Base-by-base conservation (phyloP, 2,888 invertebrate genomes). In the Scrobipalpa atriplicella region DNA sequence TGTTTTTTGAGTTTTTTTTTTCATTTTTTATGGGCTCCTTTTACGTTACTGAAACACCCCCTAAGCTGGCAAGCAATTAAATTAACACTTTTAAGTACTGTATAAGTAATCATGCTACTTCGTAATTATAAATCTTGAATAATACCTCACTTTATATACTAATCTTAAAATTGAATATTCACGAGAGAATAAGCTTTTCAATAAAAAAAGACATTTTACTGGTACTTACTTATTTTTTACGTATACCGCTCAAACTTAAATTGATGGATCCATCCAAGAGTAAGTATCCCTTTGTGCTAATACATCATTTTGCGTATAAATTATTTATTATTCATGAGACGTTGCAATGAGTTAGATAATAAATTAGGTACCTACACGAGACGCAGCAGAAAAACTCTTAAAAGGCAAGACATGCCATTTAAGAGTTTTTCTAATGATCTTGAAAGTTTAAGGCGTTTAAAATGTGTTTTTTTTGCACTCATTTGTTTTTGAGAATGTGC, bases 281-380 rank as follows among this genome's bases (percentile, higher is more conserved):
- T n/a, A 51, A 19, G 29, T n/a, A 51, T 52, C 65, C 61, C 65
- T 19, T 8, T 38, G 51, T 38, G 65, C 41, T 52, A 51, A 65
- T 65, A 38, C 39, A 65, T 65, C 65, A 65, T 61, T 65, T 47
- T 65, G 8, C 56, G 51, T 65, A 61, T 56, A 65, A 58, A 56
- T 63, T 38, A 58, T 58, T 38, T 38, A 38, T 38, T 58, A 58
- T 58, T 58, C 58, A 58, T 38, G 56, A 29, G 13, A 29, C 56
- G 21, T n/a, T n/a, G 58, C 58, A 16, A n/a, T 8, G 16, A 58
- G 58, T 38, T 58, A 16, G 58, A 58, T 29, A 58, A 58, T 38
- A 29, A 36, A 58, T 58, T 58, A 58, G 58, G 29, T 58, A 16
- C n/a, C n/a, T n/a, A n/a, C 16, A 58, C 58, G 38, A 58, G 36